Percentiles rank a stretch among this genome's conserved stretches.
These are phyloP conservation scores for Podarcis muralis DNA, from an alignment of 2,113 vertebrate genomes.

Conservation along the genomic window DNA sequence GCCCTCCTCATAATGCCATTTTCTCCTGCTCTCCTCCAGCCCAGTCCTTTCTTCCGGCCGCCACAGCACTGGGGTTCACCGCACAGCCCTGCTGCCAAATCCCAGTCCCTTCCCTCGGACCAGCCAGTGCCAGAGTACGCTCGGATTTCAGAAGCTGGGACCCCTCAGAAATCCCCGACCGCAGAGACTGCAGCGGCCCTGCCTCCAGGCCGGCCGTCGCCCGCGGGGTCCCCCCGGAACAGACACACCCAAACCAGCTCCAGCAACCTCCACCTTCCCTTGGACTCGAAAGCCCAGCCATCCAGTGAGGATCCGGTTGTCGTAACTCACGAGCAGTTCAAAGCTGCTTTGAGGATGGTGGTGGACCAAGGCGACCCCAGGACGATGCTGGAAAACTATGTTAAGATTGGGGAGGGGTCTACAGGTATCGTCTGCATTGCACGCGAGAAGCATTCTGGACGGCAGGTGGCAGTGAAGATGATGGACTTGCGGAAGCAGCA, in stretches of 20 bases:
- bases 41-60: constrained; percentile 68
- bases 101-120: constrained; percentile 77
- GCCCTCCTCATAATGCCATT: not conserved
- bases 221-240: constrained; percentile 88
- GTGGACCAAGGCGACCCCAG: constrained; percentile 96
- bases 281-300: constrained; percentile 76
- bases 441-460: constrained; percentile 92
- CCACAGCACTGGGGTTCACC: constrained; percentile 70
- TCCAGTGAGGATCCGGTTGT: constrained; percentile 83
- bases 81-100: constrained; percentile 71
- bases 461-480: constrained; percentile 97
- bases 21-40: constrained; percentile 54
- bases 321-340: constrained; percentile 97
- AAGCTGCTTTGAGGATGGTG: constrained; percentile 96
- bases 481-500: constrained; percentile 98
- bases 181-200: constrained; percentile 33
- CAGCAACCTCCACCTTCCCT: constrained; percentile 87
- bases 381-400: constrained; percentile 91
- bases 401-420: constrained; percentile 97
- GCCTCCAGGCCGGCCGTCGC: constrained; percentile 88
- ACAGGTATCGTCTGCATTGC: constrained; percentile 96
- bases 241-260: constrained; percentile 89
- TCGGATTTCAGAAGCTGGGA: constrained; percentile 67
- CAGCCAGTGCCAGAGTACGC: constrained; percentile 66
- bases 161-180: constrained; percentile 69